phyloP scores from a whole-genome alignment of 2,888 invertebrate genomes.

The Liopterus haemorrhoidalis region DNA sequence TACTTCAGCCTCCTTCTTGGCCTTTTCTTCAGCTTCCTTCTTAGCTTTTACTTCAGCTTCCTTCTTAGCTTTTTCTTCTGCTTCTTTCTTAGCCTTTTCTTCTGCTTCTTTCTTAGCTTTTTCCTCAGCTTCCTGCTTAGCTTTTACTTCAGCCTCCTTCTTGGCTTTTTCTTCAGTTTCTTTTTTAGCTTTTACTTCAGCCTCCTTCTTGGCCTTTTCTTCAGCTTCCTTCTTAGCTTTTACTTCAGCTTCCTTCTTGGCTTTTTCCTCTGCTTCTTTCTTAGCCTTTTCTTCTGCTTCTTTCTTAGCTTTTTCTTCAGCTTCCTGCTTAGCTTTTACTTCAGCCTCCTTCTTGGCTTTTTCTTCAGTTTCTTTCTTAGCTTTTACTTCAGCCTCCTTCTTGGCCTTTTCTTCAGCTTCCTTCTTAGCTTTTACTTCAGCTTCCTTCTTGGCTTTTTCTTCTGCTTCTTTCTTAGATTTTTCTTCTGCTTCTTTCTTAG shows the following conservation, averaged over 20 bases:
- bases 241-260: constrained; percentile 4
- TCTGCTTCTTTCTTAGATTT: constrained; percentile 23
- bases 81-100: constrained; percentile 30
- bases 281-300: constrained; percentile 27
- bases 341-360: constrained; percentile 15
- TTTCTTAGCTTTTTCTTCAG: constrained; percentile 19
- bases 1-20: constrained; percentile 11
- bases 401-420: constrained; percentile 37
- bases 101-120: constrained; percentile 8
- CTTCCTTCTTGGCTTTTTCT: constrained; percentile 27
- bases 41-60: constrained; percentile 28
- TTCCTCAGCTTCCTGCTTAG: constrained; percentile 18
- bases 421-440: constrained; percentile 30
- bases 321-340: constrained; percentile 21
- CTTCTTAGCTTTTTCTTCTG: constrained; percentile 28
- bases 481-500: constrained; percentile 26
- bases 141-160: constrained; percentile 23
- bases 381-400: constrained; percentile 26
- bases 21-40: constrained; percentile 13
- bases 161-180: constrained; percentile 21
- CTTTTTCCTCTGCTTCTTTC: constrained; percentile 28
- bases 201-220: constrained; percentile 18
- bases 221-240: constrained; percentile 16
- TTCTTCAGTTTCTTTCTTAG: constrained; percentile 18
- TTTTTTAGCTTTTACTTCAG: constrained; percentile 24